Conservation (phyloP, 1,140 invertebrate species). For the Panagrolaimus sp. region DNA sequence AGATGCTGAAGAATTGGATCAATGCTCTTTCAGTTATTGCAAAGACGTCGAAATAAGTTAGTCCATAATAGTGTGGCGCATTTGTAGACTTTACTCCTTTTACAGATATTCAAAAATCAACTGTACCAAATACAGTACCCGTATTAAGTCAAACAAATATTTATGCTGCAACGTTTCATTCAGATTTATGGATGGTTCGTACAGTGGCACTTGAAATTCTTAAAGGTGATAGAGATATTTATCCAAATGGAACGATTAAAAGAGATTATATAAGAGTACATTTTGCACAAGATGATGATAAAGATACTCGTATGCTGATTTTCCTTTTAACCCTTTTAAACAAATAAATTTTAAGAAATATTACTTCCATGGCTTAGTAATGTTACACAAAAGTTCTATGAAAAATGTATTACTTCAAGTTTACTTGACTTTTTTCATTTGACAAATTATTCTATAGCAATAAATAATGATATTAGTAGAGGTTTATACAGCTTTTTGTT, state of each 20-base stretch:
- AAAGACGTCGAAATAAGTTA: not conserved
- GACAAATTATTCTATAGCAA: no score
- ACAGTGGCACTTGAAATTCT: not conserved
- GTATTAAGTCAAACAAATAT: not conserved
- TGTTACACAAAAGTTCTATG: not conserved
- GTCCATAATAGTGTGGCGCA: not conserved
- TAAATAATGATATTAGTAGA: not conserved
- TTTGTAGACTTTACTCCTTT: not conserved
- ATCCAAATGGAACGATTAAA: not conserved
- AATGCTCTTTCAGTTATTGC: not conserved
- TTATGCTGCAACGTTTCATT: not conserved
- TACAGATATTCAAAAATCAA: not conserved
- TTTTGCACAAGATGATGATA: not conserved
- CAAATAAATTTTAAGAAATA: not conserved
- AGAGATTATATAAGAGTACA: not conserved
- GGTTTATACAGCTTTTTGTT: no score
- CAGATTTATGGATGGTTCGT: not conserved
- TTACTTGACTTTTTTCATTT: not conserved
- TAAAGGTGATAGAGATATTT: not conserved
- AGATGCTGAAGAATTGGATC: not conserved
- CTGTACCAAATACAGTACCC: not conserved
- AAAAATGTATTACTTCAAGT: not conserved
- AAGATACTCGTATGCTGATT: not conserved
- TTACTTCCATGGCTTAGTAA: slow-evolving; percentile 4
- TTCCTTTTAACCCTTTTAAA: not conserved